Evolutionary conservation across 2,888 invertebrate genomes (phyloP).

Genomic region (Ashinkailepas kermadecensis): DNA sequence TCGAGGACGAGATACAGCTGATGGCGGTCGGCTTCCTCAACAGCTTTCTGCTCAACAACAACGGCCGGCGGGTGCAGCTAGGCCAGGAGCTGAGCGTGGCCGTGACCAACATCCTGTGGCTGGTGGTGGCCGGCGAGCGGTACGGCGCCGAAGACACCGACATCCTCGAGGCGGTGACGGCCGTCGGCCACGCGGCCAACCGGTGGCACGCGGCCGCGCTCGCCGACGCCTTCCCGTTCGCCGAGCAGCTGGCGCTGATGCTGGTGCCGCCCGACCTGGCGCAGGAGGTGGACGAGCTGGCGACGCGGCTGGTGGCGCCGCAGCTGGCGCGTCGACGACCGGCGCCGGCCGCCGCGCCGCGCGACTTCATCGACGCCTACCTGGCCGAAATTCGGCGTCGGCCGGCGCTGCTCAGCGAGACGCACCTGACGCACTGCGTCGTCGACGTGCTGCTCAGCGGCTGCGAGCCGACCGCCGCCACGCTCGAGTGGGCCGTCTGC

Average conservation of each 20-base stretch:
- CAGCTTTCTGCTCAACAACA: background rate
- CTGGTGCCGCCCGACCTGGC: slow-evolving; percentile 13
- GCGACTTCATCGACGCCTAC: slow-evolving; percentile 33
- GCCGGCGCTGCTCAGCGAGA: slow-evolving; percentile 17
- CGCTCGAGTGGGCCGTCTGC: slow-evolving; percentile 27
- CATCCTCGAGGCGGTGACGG: background rate
- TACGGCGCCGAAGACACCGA: slow-evolving; percentile 1
- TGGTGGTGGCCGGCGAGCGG: slow-evolving; percentile 21
- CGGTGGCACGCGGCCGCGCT: slow-evolving; percentile 23
- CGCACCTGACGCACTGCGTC: slow-evolving; percentile 9
- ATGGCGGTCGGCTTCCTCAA: slow-evolving; percentile 15
- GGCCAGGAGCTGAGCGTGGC: slow-evolving; percentile 21
- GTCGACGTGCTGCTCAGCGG: slow-evolving; percentile 25
- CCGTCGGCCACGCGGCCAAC: slow-evolving; percentile 12
- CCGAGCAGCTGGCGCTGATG: slow-evolving; percentile 18
- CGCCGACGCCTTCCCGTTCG: slow-evolving; percentile 1
- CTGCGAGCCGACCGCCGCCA: slow-evolving; percentile 25
- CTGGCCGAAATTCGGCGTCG: slow-evolving; percentile 30
- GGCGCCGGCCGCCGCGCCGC: slow-evolving; percentile 21
- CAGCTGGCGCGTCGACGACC: slow-evolving; percentile 27
- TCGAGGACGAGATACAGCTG: slow-evolving; percentile 12
- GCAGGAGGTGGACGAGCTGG: background rate
- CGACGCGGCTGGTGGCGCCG: background rate
- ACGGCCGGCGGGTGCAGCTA: slow-evolving; percentile 18
- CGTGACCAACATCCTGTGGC: slow-evolving; percentile 25